A percentile compares a stretch with the other conserved stretches of the same genome.
These are phyloP conservation scores for Oscheius sp. DNA, from an alignment of 2,888 invertebrate species.

Conservation along the genomic window DNA sequence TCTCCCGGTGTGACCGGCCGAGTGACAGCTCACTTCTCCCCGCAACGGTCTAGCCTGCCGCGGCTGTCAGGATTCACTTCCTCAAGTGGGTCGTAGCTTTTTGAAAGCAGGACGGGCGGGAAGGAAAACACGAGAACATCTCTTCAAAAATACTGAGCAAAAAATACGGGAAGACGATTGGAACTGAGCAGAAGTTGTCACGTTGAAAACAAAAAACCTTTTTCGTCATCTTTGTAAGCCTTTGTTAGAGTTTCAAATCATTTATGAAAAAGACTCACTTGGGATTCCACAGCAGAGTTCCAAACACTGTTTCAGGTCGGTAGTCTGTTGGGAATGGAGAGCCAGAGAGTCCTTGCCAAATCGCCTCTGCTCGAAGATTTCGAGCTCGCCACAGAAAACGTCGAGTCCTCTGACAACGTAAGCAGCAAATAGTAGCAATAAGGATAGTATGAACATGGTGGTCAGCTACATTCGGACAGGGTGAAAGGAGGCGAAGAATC, in stretches of 20 bases:
- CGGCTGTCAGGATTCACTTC: conserved; percentile 19
- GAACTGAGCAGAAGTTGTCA: neutral
- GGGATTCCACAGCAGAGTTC: conserved; percentile 63
- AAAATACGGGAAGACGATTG: neutral
- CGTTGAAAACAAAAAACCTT: too few species aligned
- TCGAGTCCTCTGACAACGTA: conserved; percentile 42
- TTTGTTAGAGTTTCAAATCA: too few species aligned
- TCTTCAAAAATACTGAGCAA: neutral
- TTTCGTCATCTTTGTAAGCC: too few species aligned
- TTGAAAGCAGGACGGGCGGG: neutral
- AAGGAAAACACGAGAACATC: neutral
- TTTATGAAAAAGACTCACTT: conserved; percentile 48
- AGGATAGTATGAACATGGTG: neutral
- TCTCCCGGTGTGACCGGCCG: neutral
- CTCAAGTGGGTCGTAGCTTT: conserved; percentile 27
- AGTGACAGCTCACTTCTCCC: neutral
- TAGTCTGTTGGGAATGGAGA: conserved; percentile 56
- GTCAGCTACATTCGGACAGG: conserved; percentile 2
- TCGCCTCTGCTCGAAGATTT: conserved; percentile 64
- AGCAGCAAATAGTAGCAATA: neutral
- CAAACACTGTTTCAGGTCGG: conserved; percentile 65
- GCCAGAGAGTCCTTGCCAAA: conserved; percentile 57
- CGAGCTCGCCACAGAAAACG: conserved; percentile 65
- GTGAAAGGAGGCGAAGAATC: conserved; percentile 6
- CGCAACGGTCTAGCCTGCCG: neutral